Evolutionary conservation across 2,113 vertebrate genomes (phyloP), one percentile per base, ranked within the genome.

Genomic region (Carettochelys insculpta): DNA sequence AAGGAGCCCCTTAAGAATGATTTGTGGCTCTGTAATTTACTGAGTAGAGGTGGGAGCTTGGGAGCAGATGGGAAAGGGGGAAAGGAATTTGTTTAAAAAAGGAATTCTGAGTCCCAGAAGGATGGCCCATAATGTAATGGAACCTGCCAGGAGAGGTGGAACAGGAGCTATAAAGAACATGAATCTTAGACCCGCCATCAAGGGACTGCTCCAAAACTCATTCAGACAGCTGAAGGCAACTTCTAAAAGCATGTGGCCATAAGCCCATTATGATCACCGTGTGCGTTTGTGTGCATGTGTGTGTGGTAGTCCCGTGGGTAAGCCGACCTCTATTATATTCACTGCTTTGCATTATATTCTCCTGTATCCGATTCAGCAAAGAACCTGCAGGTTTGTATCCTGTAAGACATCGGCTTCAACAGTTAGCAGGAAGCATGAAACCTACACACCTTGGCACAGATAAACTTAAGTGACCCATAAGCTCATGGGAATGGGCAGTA

Each of bases 1-100:
- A 84, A 45, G 76, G 51, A 87, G 56, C 4, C 85, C 34, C 78
- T 52, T 7, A 7, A 65, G 50, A 83, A 90, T 92, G 84, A 19
- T 92, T 90, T 73, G 79, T 87, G 61, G 53, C 80, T 92, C 2
- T 77, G 52, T 88, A 87, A 92, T 93, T 87, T 93, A 65, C 80
- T 90, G 80, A 83, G 90, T 45, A 84, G 80, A 95, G 82, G 52
- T 3, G 2, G 54, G 88, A 82, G 61, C 47, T 83, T 85, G 51
- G 38, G 95, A 79, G 68, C 75, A 80, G 73, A 83, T 47, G 95
- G 68, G 75, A 82, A 65, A 83, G 43, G 95, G 77, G 52, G 77
- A 68, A 14, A 83, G 38, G 10, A n/a, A 89, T 96, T 91, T 93
- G 91, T 94, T 94, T 96, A 77, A 77, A 83, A 89, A 91, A 91